Percentiles rank a stretch among this genome's conserved stretches.
phyloP scores from a whole-genome alignment of 2,113 vertebrate species.

The Gymnorhina tibicen region DNA sequence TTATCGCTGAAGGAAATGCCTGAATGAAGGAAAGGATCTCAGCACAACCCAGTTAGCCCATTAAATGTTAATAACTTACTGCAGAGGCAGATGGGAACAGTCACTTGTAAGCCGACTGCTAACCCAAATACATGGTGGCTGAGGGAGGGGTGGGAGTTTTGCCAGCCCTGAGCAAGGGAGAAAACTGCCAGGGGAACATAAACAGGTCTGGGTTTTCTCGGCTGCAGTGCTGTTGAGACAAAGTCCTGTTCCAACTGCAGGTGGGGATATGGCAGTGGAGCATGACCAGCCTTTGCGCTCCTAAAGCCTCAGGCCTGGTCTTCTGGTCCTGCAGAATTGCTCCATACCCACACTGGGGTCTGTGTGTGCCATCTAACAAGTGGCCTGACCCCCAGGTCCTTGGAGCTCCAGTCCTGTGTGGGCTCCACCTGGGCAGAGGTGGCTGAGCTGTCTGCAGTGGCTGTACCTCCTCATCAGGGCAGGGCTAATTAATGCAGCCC shows the following conservation, averaged over 20 bases:
- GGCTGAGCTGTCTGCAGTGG: background rate
- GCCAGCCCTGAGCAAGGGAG: background rate
- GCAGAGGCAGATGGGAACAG: conserved; percentile 34
- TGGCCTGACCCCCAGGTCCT: background rate
- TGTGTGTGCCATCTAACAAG: background rate
- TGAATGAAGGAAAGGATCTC: conserved; percentile 11
- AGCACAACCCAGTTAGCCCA: background rate
- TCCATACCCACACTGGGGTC: background rate
- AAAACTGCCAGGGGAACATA: background rate
- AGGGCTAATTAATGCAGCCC: background rate
- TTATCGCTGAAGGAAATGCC: background rate
- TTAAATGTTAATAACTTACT: conserved; percentile 34
- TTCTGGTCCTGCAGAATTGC: background rate
- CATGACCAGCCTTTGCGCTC: accelerated
- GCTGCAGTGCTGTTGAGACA: background rate
- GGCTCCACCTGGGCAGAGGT: background rate
- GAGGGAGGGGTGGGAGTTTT: background rate
- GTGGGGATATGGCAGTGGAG: background rate
- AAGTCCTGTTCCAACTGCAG: background rate
- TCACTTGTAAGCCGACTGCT: conserved; percentile 26
- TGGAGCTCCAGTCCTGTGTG: background rate
- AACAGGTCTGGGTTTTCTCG: background rate
- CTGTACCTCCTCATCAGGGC: background rate
- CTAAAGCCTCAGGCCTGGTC: background rate
- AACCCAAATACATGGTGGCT: background rate